Base-by-base conservation (phyloP, 2,888 invertebrate genomes). In the Stratiomys singularior region DNA sequence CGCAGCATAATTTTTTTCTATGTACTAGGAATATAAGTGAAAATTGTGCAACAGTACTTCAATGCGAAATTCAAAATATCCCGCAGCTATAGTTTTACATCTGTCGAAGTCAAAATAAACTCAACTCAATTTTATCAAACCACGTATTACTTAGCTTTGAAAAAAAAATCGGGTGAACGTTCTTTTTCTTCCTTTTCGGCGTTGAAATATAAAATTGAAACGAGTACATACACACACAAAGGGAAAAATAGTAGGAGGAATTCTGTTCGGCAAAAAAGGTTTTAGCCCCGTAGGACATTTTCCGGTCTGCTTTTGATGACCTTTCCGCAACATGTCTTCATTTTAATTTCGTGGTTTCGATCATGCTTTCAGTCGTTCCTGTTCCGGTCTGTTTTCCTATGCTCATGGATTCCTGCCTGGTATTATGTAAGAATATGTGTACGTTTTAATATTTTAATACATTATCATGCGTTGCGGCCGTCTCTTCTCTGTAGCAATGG, bases 231-330 rank as follows among this genome's bases (percentile, higher is more conserved):
- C 3, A 37, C 9, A 37, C 9, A 18, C 15, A 52, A 15, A 52
- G 15, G 52, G 4, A 18, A 15, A 18, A 52, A 52, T 52, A 15
- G 15, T 52, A 7, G 18, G 52, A 13, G 18, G 15, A 52, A 52
- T 52, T 15, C 15, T 52, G 15, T 52, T 18, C 52, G 15, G 13
- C 4, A 15, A 23, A 11, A 60, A 25, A 60, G 60, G 11, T 60
- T 60, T 21, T 52, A 18, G 52, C 52, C 37, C 52, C 52, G 52
- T 15, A 52, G 52, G 52, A 52, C 4, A 52, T 52, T 52, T 52
- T 52, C 15, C 52, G 52, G 52, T 52, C 52, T 52, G 52, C 52
- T 52, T 52, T 52, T 52, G 52, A 52, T 52, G 52, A 52, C 52
- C 52, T 52, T 52, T 52, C 52, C 18, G 52, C 52, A 52, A 18